Base-by-base conservation (phyloP, 2,888 invertebrate species). In the Noctua comes region DNA sequence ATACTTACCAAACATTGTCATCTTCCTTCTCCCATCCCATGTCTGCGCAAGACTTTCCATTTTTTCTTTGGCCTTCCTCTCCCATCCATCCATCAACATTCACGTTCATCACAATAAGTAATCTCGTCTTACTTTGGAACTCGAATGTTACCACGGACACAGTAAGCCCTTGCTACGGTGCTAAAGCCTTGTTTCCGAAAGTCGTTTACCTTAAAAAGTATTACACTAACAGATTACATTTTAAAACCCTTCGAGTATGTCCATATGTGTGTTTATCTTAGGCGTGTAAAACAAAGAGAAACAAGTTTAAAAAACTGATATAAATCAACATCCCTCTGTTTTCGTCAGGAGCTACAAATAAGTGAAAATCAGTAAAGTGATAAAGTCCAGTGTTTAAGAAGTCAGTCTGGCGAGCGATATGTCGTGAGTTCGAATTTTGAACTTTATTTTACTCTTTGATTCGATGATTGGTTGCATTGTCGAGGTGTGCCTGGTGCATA, bases 161-260 rank as follows among this genome's bases (percentile, higher is more conserved):
- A 18, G 16, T 6, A 27, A 18, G 40, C 43, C 62, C 13, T 57
- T 27, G 18, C 27, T 82, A 24, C 27, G 13, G 7, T n/a, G n/a
- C n/a, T 13, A 11, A n/a, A 24, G 36, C 27, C 72, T 59, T 62
- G 57, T 59, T 73, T 70, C 79, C n/a, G 59, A 82, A 82, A 82
- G 85, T 62, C 21, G 82, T 82, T 82, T 54, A 57, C 80, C 82
- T 84, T 81, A 77, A 43, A 59, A 82, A 65, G 6, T 40, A 48
- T 51, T 13, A 43, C 40, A n/a, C 6, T 43, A 66, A 24, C 40
- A 36, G 40, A 2, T 65, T 40, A 40, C 24, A 24, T 36, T 36
- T 31, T 10, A 64, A 64, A 36, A 21, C 31, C 21, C 36, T 64
- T 62, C 10, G 64, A 10, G 21, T 64, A 62, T 21, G 7, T 31